Conservation (phyloP, 1,140 invertebrate species). For the Oryctes rhinoceros region DNA sequence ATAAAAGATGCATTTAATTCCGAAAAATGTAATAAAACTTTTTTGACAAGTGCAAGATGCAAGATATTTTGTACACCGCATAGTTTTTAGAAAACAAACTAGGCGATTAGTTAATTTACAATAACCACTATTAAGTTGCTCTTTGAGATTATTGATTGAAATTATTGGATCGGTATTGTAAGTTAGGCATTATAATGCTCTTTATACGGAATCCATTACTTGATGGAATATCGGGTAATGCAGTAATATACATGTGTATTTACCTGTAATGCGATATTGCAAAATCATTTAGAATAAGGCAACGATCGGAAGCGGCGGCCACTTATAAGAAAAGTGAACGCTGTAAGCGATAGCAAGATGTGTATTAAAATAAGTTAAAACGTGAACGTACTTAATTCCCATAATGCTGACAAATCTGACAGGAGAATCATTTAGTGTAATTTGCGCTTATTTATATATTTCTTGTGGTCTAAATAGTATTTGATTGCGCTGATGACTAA, state of each 20-base stretch:
- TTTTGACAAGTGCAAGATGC: too few relatives aligned
- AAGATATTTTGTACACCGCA: too few relatives aligned
- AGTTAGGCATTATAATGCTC: neutral
- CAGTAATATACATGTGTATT: conserved; percentile 9
- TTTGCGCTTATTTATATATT: conserved; percentile 38
- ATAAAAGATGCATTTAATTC: too few relatives aligned
- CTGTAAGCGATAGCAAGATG: conserved; percentile 22
- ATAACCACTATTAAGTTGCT: too few relatives aligned
- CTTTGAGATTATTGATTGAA: too few relatives aligned
- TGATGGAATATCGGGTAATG: conserved; percentile 15
- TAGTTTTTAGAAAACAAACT: too few relatives aligned
- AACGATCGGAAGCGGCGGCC: neutral
- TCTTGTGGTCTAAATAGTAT: conserved; percentile 27
- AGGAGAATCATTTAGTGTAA: conserved; percentile 28
- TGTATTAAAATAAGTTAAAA: conserved; percentile 42
- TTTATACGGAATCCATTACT: neutral
- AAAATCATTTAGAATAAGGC: conserved; percentile 1
- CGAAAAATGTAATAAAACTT: too few relatives aligned
- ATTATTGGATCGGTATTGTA: too few relatives aligned
- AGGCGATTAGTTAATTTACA: too few relatives aligned
- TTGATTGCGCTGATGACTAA: conserved; percentile 36
- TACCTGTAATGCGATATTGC: conserved; percentile 27
- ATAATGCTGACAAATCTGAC: conserved; percentile 37
- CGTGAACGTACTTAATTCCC: conserved; percentile 12
- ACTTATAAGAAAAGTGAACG: neutral